These are phyloP conservation scores for Galleria mellonella DNA, from an alignment of 1,140 invertebrate species.

Conservation along the genomic window DNA sequence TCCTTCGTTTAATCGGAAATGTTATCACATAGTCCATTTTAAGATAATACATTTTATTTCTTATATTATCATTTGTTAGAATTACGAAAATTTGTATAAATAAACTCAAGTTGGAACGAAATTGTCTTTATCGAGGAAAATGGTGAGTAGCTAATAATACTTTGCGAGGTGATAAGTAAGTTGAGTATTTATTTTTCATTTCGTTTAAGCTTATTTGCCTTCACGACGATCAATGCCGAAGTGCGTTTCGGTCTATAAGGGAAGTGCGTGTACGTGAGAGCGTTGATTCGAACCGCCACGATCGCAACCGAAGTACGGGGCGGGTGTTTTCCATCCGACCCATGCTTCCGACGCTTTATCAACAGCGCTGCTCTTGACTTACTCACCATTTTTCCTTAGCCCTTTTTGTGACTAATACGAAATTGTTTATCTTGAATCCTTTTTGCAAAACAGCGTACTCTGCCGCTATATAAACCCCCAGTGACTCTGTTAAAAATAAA, in stretches of 20 bases:
- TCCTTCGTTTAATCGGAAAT: too few species aligned
- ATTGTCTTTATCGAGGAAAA: too few species aligned
- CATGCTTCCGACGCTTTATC: constrained; percentile 25
- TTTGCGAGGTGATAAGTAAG: too few species aligned
- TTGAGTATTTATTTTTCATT: constrained; percentile 27
- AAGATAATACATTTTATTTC: too few species aligned
- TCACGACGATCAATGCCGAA: constrained; percentile 5
- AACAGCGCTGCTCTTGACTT: constrained; percentile 21
- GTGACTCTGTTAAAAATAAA: constrained; percentile 21
- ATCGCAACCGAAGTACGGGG: background rate
- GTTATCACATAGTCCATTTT: too few species aligned
- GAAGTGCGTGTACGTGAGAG: background rate
- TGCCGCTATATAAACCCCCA: constrained; percentile 10
- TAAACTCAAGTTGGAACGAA: too few species aligned
- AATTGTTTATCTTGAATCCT: constrained; percentile 24
- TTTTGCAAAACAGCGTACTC: constrained; percentile 14
- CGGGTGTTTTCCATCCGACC: constrained; percentile 28
- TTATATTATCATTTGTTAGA: too few species aligned
- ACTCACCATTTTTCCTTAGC: constrained; percentile 20
- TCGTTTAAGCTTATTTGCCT: constrained; percentile 23
- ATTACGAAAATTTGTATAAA: too few species aligned
- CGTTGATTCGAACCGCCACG: background rate
- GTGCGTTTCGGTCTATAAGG: background rate
- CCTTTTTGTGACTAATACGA: constrained; percentile 25
- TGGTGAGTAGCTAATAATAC: too few species aligned